phyloP scores from a whole-genome alignment of 1,140 invertebrate species.

The Drosophila willistoni region DNA sequence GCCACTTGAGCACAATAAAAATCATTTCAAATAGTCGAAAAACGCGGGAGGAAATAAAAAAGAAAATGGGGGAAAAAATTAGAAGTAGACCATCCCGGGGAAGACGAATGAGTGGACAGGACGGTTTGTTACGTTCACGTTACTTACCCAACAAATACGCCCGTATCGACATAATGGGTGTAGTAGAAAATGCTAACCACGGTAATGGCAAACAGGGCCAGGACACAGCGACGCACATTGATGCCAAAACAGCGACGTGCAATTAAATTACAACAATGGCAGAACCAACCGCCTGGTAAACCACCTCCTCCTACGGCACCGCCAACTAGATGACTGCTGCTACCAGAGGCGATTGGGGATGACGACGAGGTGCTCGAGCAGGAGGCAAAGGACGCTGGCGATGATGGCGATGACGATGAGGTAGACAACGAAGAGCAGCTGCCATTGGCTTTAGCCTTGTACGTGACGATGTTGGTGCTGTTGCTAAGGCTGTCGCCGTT shows the following conservation, averaged over 20 bases:
- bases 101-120: background rate
- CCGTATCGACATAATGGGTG: conserved; percentile 88
- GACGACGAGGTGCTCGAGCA: conserved; percentile 53
- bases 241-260: conserved; percentile 85
- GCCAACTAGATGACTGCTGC: conserved; percentile 27
- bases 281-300: conserved; percentile 29
- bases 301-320: conserved; percentile 13
- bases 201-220: conserved; percentile 87
- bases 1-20: conserved; percentile 62
- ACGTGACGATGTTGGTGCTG: conserved; percentile 62
- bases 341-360: conserved; percentile 44
- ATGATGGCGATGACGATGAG: conserved; percentile 30
- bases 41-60: background rate
- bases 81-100: background rate
- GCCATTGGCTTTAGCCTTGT: conserved; percentile 68
- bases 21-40: conserved; percentile 24
- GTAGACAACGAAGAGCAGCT: conserved; percentile 28
- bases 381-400: conserved; percentile 17
- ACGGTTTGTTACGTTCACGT: background rate
- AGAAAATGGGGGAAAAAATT: background rate
- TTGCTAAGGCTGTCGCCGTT: background rate
- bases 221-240: conserved; percentile 89
- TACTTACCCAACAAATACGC: conserved; percentile 88
- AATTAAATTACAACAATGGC: conserved; percentile 82
- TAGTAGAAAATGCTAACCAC: conserved; percentile 90